Evolutionary conservation across 2,888 invertebrate genomes (phyloP), one percentile per base, ranked within the genome.

Genomic region (Morpho achilles): DNA sequence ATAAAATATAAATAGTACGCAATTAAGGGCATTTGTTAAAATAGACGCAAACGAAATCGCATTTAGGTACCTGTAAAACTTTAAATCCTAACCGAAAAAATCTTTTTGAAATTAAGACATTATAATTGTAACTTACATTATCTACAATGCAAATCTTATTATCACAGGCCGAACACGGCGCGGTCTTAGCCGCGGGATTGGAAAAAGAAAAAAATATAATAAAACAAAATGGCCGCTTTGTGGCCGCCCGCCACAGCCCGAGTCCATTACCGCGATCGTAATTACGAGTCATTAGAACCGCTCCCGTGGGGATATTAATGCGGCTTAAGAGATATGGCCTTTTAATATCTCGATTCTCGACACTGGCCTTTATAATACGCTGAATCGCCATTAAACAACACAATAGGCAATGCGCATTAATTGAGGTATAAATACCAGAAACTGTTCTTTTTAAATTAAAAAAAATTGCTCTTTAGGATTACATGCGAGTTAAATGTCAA

Each of bases 211-310:
- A 70, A 70, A 77, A 16, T 1, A 74, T 72, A 68, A 73, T 76
- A 77, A 78, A 75, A 74, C 76, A 79, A 83, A 81, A 82, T 82
- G 80, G 77, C 65, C 68, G 77, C 84, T 85, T 87, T 87, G 87
- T 82, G 82, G 79, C 80, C 70, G 76, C 72, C 85, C 84, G 83
- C 80, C 80, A 81, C 82, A 79, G 77, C 79, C 50, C 63, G 80
- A 74, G 77, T 80, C 87, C 83, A 87, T 88, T 87, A 87, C 87
- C 70, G 61, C 67, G 71, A 65, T 71, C 79, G 85, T 87, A 87
- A 89, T 89, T 88, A 87, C 82, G 77, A 77, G 84, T 85, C 87
- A 88, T 89, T 89, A 89, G 82, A 76, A 65, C 62, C 70, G 67
- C 62, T 70, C 72, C 60, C 76, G 83, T 84, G 51, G 51, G 47